Evolutionary conservation across 2,113 vertebrate genomes (phyloP).

Genomic region (Rattus rattus): DNA sequence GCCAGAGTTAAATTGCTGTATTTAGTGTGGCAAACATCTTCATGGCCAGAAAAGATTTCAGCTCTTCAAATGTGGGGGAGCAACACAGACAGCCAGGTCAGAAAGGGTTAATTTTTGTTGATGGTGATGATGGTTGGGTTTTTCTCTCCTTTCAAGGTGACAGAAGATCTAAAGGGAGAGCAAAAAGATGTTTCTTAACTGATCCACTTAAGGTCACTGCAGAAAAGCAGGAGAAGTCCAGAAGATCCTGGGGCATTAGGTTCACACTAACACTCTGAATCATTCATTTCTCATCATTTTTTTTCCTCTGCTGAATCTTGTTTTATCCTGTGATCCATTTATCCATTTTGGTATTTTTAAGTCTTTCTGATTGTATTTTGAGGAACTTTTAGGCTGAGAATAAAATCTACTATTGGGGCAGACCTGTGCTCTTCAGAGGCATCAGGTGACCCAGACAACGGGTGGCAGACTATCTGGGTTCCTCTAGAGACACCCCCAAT

Average conservation of each 20-base stretch:
- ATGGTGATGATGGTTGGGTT: neutral
- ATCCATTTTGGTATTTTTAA: conserved; percentile 23
- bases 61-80: neutral
- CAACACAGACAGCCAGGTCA: neutral
- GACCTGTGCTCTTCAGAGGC: neutral
- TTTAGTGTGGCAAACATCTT: neutral
- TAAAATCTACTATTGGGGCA: neutral
- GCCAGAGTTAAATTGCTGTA: neutral
- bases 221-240: neutral
- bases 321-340: conserved; percentile 8
- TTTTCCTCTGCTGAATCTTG: neutral
- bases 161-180: neutral
- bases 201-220: neutral
- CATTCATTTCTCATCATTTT: neutral
- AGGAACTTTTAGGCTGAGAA: neutral
- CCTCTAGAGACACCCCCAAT: neutral
- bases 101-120: neutral
- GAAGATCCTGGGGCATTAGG: neutral
- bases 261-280: neutral
- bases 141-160: neutral
- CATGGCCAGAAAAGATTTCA: conserved; percentile 11
- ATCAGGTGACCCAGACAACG: neutral
- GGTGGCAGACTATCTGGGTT: neutral
- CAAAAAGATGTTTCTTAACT: neutral
- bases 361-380: neutral